Base-by-base conservation (phyloP, 2,888 invertebrate genomes). In the Melangyna quadrimaculata region DNA sequence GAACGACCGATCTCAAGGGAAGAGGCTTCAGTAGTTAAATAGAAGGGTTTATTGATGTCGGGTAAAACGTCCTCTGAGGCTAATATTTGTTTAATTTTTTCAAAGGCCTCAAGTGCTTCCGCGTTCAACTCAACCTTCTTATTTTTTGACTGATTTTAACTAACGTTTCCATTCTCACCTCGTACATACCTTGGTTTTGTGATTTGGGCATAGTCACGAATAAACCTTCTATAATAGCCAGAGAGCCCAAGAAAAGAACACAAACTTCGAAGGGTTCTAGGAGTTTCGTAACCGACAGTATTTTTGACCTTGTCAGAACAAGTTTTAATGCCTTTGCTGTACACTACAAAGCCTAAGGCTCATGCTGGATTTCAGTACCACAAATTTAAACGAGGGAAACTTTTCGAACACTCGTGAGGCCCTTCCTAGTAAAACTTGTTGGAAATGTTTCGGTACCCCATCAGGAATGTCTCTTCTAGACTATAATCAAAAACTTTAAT, bases 111-210 rank as follows among this genome's bases (percentile, higher is more conserved):
- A 24, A 74, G 10, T 8, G 77, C 86, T 51, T 86, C 80, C 7
- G 17, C 19, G 29, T 87, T 71, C 17, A 87, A 40, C 12, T 43
- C 17, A 3, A 87, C 72, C 48, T 72, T 77, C 4, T 70, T 59
- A 53, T 67, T 37, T 81, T 84, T 87, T 6, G 87, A 87, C 10
- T 45, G 57, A 37, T 78, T 87, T 22, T 87, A 72, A 9, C 87
- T 77, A 6, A 43, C 7, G 2, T 43, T 43, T 1, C 40, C 40
- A 43, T 43, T 43, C 40, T 40, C n/a, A 5, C 40, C 40, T n/a
- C n/a, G 40, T n/a, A 40, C 14, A n/a, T 40, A 40, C 5, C 40
- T 14, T 1, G 40, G 40, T 40, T 40, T 40, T 40, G 40, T 40
- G 0, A 40, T 40, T 40, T 40, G 40, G 2, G 40, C 40, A 2